These are phyloP conservation scores for Danio choprae DNA, from an alignment of 2,797 vertebrate species.

Conservation along the genomic window DNA sequence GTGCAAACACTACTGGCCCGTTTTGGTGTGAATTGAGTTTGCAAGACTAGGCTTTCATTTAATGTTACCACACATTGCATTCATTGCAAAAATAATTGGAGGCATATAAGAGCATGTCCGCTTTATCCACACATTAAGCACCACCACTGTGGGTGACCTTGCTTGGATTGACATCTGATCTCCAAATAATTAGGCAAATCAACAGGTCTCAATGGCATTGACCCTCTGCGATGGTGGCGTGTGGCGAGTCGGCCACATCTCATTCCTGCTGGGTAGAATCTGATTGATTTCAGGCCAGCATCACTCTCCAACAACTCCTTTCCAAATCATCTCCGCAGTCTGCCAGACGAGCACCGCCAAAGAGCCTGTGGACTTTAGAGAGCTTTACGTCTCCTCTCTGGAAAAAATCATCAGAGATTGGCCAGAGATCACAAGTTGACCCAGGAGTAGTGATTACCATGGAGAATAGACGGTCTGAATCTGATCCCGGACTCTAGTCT, in stretches of 20 bases:
- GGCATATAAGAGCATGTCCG: too few species aligned
- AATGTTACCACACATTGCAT: too few species aligned
- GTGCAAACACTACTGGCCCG: too few species aligned
- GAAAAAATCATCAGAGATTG: constrained; percentile 74
- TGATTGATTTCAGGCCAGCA: constrained; percentile 70
- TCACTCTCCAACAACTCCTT: constrained; percentile 71
- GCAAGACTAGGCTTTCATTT: too few species aligned
- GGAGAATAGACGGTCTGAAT: constrained; percentile 55
- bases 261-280: constrained; percentile 11
- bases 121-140: too few species aligned
- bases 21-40: too few species aligned
- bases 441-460: constrained; percentile 63
- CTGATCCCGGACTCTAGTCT: constrained; percentile 71
- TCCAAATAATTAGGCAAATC: constrained; percentile 63
- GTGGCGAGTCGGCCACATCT: constrained; percentile 61
- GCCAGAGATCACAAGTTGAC: constrained; percentile 74
- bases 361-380: constrained; percentile 73
- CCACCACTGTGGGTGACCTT: not conserved
- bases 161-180: constrained; percentile 64
- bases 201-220: constrained; percentile 57
- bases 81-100: too few species aligned
- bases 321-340: constrained; percentile 64
- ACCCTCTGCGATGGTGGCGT: constrained; percentile 75
- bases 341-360: constrained; percentile 70
- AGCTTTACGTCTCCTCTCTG: constrained; percentile 72